These are phyloP conservation scores for Frieseomelitta varia DNA, from an alignment of 1,140 invertebrate species.

Conservation along the genomic window DNA sequence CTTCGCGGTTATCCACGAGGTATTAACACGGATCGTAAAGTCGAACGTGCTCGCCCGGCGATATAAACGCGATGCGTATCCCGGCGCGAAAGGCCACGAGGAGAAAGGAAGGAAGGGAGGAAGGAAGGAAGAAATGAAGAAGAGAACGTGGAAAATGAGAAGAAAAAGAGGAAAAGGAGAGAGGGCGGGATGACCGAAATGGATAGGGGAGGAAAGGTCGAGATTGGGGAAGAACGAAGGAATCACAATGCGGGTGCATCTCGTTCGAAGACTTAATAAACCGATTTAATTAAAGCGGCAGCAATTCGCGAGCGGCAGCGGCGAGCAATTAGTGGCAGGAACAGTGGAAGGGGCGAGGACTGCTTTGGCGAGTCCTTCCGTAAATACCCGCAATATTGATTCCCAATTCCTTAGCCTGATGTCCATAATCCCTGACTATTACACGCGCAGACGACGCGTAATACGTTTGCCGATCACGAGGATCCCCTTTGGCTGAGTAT, in stretches of 20 bases:
- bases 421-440: constrained; percentile 65
- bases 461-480: constrained; percentile 52
- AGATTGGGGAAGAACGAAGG: constrained; percentile 31
- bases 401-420: constrained; percentile 65
- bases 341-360: constrained; percentile 52
- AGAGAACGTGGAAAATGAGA: constrained; percentile 24
- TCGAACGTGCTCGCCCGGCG: constrained; percentile 64
- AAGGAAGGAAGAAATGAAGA: constrained; percentile 4
- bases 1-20: constrained; percentile 66
- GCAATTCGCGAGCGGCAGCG: constrained; percentile 56
- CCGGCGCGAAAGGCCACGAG: constrained; percentile 10
- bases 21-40: constrained; percentile 74
- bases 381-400: constrained; percentile 69
- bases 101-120: background rate
- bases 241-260: constrained; percentile 62
- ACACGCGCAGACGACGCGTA: constrained; percentile 46
- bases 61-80: constrained; percentile 66
- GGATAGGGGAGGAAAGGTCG: constrained; percentile 16
- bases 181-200: constrained; percentile 4
- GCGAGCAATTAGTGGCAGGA: constrained; percentile 51
- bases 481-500: background rate
- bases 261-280: constrained; percentile 72
- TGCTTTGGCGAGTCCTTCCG: constrained; percentile 55
- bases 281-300: constrained; percentile 75
- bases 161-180: background rate